Percentiles rank a stretch among this genome's conserved stretches.
Evolutionary conservation across 64 coral and sea anemone species (phyloP).

Genomic region (Cladopsammia gracilis): DNA sequence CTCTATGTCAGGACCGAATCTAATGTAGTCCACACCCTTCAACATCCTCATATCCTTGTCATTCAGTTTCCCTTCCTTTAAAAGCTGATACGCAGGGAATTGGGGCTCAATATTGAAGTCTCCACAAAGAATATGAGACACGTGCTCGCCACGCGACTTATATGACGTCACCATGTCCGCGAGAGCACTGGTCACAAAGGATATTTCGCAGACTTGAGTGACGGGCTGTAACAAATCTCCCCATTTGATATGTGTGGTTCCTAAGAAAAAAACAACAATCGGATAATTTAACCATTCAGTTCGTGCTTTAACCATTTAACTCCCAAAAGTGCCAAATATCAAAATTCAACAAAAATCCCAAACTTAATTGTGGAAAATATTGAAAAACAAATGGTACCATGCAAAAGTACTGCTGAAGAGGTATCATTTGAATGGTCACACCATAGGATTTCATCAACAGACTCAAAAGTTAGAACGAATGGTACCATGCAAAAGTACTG

Average conservation of each 20-base stretch:
- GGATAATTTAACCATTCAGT: no score
- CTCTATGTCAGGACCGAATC: background rate
- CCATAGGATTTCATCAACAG: no score
- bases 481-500: no score
- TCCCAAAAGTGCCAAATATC: no score
- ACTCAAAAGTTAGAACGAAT: no score
- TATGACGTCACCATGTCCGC: constrained; percentile 5
- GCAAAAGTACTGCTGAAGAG: no score
- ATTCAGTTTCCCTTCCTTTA: constrained; percentile 29
- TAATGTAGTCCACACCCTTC: constrained; percentile 63
- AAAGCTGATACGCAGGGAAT: constrained; percentile 65
- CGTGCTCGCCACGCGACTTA: background rate
- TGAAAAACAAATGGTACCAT: no score
- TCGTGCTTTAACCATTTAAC: no score
- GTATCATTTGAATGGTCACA: no score
- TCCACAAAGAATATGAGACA: background rate
- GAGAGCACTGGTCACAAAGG: background rate
- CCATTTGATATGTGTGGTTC: constrained; percentile 10
- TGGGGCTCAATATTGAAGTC: constrained; percentile 61
- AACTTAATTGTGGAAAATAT: no score
- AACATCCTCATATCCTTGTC: constrained; percentile 30
- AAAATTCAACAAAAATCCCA: no score
- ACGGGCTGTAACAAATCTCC: background rate
- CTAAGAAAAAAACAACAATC: background rate
- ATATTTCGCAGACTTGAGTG: constrained; percentile 13